Base-by-base conservation (phyloP, 1,140 invertebrate genomes). In the Aricia agestis region DNA sequence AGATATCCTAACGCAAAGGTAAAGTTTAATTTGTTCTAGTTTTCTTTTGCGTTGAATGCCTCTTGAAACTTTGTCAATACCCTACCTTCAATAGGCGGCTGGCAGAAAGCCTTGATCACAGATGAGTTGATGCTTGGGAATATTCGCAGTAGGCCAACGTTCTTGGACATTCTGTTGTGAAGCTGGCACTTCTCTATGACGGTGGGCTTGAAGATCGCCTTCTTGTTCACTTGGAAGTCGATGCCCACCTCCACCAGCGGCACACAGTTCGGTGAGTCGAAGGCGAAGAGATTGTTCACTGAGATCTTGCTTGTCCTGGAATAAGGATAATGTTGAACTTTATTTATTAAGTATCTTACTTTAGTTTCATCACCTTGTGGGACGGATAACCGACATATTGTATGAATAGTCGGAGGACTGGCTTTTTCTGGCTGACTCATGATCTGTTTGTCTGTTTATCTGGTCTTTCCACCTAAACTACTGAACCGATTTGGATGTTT, bases 61-160 rank as follows among this genome's bases (percentile, higher is more conserved):
- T n/a, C n/a, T n/a, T n/a, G n/a, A n/a, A n/a, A n/a, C n/a, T n/a
- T n/a, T n/a, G n/a, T n/a, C n/a, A n/a, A n/a, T n/a, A n/a, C n/a
- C n/a, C n/a, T n/a, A n/a, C n/a, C 98, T 79, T 96, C 93, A 65
- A 97, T 96, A 0, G 97, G 97, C 4, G 97, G 94, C 74, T 96
- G 94, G 25, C 98, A 91, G 82, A 98, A 97, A 0, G 96, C 95
- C 71, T 93, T 93, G 6, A 98, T 95, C 10, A 96, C 95, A 71
- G 95, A 93, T 13, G 93, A 92, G 15, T 96, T 96, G 74, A 99
- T 98, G 74, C 96, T 97, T 0, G 98, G 98, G 86, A 98, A 99
- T 76, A 99, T 93, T 15, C 97, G 93, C 9, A 99, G 85, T 6
- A 98, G 81, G 0, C 96, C 96, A 13, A 99, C 97, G 86, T 98